Conservation (phyloP, 2,888 invertebrate species). For the Philereme vetulata region DNA sequence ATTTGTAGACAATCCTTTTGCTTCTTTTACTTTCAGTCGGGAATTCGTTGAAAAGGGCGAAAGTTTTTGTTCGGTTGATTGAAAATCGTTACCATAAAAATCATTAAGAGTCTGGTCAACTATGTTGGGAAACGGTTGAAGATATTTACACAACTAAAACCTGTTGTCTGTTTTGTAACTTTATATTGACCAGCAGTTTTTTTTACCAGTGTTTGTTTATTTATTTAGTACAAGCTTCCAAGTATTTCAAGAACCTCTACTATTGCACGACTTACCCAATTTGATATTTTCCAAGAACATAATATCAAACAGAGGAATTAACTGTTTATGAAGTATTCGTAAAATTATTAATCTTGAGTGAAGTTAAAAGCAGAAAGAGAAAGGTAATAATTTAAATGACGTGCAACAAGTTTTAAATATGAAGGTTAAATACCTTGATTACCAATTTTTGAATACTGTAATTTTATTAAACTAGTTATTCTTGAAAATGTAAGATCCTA, state of each 20-base stretch:
- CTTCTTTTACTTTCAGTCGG: too few relatives aligned
- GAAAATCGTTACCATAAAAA: conserved; percentile 20
- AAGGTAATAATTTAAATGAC: conserved; percentile 22
- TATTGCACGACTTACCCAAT: neutral
- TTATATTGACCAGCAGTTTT: conserved; percentile 23
- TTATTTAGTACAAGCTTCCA: conserved; percentile 27
- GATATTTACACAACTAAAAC: conserved; percentile 37
- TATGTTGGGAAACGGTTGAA: conserved; percentile 32
- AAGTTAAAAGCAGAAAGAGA: conserved; percentile 23
- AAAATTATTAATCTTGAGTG: neutral
- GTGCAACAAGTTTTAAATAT: conserved; percentile 20
- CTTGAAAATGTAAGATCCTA: neutral
- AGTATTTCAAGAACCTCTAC: conserved; percentile 31
- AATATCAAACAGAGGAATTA: too few relatives aligned
- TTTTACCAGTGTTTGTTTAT: conserved; percentile 26
- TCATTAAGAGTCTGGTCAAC: conserved; percentile 23
- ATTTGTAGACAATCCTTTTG: too few relatives aligned
- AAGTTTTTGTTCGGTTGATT: conserved; percentile 1
- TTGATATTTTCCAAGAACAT: neutral
- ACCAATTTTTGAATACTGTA: conserved; percentile 2
- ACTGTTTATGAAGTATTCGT: neutral
- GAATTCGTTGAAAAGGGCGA: neutral
- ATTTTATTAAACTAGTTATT: neutral
- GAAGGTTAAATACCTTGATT: conserved; percentile 25
- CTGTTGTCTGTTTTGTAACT: conserved; percentile 27